Conservation (phyloP, 2,888 invertebrate genomes). For the Aspidiotus destructor region DNA sequence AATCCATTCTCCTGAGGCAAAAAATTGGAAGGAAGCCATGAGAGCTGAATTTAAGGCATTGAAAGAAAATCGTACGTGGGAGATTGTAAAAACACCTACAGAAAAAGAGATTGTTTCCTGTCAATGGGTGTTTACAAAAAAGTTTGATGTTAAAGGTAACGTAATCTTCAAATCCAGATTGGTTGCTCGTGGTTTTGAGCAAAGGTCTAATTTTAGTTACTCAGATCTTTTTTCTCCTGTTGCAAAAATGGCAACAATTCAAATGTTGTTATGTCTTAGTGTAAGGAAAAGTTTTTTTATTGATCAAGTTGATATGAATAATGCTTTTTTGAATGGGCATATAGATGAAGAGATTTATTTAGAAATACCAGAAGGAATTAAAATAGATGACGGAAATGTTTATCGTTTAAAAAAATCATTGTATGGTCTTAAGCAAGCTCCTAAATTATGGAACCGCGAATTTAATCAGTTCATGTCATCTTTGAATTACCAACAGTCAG, state of each 20-base stretch:
- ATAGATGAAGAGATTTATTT: background rate
- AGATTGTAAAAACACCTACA: background rate
- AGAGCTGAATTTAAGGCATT: background rate
- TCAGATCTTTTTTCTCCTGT: background rate
- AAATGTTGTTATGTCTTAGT: background rate
- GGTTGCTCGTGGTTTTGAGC: conserved; percentile 1
- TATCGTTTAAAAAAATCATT: background rate
- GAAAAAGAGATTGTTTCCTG: background rate
- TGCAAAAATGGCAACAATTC: background rate
- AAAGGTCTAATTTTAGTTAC: background rate
- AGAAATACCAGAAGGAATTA: background rate
- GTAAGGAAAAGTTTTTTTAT: background rate
- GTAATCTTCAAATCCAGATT: background rate
- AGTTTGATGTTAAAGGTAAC: background rate
- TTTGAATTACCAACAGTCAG: background rate
- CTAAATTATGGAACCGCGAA: background rate
- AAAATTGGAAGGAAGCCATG: background rate
- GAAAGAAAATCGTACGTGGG: background rate
- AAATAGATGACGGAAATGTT: background rate
- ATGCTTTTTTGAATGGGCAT: background rate
- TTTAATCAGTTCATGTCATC: background rate
- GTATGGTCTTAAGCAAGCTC: background rate
- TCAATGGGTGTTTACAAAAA: background rate
- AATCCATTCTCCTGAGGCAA: background rate
- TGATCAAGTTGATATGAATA: background rate